A percentile compares a stretch with the other conserved stretches of the same genome.
These are phyloP conservation scores for Rhinella marina DNA, from an alignment of 2,797 vertebrate genomes.

Conservation along the genomic window DNA sequence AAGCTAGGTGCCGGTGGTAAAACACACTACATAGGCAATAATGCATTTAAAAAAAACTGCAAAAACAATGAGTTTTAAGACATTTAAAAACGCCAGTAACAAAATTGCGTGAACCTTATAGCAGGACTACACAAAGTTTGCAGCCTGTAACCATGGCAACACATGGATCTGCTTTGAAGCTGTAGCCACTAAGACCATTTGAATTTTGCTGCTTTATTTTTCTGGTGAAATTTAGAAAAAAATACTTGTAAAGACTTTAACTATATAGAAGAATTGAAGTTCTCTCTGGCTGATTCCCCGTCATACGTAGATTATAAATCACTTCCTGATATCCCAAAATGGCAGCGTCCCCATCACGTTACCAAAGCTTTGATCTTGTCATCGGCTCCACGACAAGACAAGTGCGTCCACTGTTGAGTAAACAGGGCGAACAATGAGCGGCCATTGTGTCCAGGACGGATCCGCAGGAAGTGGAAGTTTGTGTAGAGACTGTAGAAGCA, in stretches of 20 bases:
- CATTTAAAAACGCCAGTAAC: too few relatives aligned
- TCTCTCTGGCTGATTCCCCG: background rate
- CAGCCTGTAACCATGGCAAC: background rate
- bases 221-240: background rate
- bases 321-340: background rate
- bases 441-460: slow-evolving; percentile 10
- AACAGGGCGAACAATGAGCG: slow-evolving; percentile 17
- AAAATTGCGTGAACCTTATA: too few relatives aligned
- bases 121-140: background rate
- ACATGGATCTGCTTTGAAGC: background rate
- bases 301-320: background rate
- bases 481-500: background rate
- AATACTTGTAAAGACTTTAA: background rate
- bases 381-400: slow-evolving; percentile 32
- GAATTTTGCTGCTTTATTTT: background rate
- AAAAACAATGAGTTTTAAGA: too few relatives aligned
- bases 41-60: too few relatives aligned
- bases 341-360: slow-evolving; percentile 5
- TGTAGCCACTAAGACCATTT: background rate
- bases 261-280: background rate
- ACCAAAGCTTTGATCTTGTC: slow-evolving; percentile 42
- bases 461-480: slow-evolving; percentile 32
- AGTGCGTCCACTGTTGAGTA: slow-evolving; percentile 1
- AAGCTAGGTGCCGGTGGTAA: too few relatives aligned
- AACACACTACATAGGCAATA: too few relatives aligned